These are phyloP conservation scores for Nematostella vectensis DNA, from an alignment of 92 coral and sea anemone genomes.

Conservation along the genomic window DNA sequence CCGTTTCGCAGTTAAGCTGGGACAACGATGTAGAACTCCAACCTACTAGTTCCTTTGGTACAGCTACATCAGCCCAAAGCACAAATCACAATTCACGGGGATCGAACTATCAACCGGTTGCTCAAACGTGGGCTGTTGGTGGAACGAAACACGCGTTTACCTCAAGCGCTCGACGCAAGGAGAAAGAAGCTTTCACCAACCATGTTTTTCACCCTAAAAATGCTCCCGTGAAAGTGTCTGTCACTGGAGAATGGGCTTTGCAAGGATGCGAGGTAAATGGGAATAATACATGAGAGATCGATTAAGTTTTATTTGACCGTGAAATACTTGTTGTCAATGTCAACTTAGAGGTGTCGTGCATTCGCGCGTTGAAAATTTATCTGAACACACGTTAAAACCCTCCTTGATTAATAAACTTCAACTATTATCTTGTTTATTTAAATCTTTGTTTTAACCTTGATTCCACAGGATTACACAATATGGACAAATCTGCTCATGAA, in stretches of 20 bases:
- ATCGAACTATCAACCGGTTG: slow-evolving; percentile 48
- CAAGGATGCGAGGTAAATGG: slow-evolving; percentile 74
- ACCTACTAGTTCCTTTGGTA: slow-evolving; percentile 53
- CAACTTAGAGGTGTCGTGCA: slow-evolving; percentile 1
- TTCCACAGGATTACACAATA: slow-evolving; percentile 87
- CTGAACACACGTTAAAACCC: no score
- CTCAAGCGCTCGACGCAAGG: slow-evolving; percentile 22
- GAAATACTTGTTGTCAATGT: background rate
- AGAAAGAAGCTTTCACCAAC: slow-evolving; percentile 37
- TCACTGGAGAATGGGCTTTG: slow-evolving; percentile 87
- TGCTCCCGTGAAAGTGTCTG: slow-evolving; percentile 77
- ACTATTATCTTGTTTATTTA: no score
- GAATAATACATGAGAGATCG: background rate
- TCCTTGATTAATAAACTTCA: no score
- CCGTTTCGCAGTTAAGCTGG: slow-evolving; percentile 69
- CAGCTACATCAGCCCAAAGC: slow-evolving; percentile 64
- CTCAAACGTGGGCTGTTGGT: slow-evolving; percentile 29
- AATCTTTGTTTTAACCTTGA: no score
- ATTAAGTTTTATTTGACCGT: no score
- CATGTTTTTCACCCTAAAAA: slow-evolving; percentile 60
- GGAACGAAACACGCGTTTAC: slow-evolving; percentile 63
- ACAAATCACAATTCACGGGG: slow-evolving; percentile 36
- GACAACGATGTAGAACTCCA: slow-evolving; percentile 60
- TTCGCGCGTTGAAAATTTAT: no score
- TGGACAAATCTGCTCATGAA: slow-evolving; percentile 75